Evolutionary conservation across 2,888 invertebrate species (phyloP).

Genomic region (Latrodectus elegans): DNA sequence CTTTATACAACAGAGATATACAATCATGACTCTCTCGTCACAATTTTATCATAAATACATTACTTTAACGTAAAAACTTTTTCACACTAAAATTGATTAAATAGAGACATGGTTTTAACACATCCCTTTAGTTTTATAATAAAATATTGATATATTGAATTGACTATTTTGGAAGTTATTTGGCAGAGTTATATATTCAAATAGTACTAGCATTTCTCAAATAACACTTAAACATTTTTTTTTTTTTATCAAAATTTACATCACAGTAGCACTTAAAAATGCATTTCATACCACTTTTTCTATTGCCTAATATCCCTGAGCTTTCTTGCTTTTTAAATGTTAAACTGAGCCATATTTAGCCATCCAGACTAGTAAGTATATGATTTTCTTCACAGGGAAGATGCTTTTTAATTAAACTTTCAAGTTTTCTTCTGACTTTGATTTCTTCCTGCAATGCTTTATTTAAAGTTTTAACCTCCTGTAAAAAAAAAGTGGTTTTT

Average conservation of each 20-base stretch:
- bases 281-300: conserved; percentile 11
- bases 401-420: conserved; percentile 74
- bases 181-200: too few relatives aligned
- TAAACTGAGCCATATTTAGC: conserved; percentile 27
- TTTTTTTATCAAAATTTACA: conserved; percentile 4
- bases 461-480: conserved; percentile 77
- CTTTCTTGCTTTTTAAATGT: conserved; percentile 41
- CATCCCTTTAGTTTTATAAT: too few relatives aligned
- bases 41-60: too few relatives aligned
- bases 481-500: background rate
- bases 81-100: too few relatives aligned
- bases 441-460: conserved; percentile 83
- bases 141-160: too few relatives aligned
- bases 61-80: too few relatives aligned
- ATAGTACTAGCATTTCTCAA: too few relatives aligned
- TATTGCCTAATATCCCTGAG: conserved; percentile 51
- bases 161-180: too few relatives aligned
- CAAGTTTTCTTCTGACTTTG: conserved; percentile 77
- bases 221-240: too few relatives aligned
- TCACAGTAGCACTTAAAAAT: conserved; percentile 23
- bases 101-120: too few relatives aligned
- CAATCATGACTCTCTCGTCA: too few relatives aligned
- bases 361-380: conserved; percentile 55
- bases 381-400: conserved; percentile 41
- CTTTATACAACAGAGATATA: too few relatives aligned